phyloP scores from a whole-genome alignment of 2,888 invertebrate genomes.

The Meghimatium bilineatum region DNA sequence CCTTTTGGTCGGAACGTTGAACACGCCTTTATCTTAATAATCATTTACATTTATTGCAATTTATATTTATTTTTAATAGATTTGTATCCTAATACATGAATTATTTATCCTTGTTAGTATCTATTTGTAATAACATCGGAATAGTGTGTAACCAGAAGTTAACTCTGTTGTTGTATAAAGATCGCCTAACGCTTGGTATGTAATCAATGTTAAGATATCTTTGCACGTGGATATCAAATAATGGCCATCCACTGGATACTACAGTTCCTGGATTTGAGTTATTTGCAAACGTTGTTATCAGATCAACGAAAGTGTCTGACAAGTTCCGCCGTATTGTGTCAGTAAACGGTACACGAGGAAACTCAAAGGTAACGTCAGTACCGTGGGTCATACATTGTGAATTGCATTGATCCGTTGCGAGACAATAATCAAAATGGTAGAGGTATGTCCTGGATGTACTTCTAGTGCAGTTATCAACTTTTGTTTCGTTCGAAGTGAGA shows the following conservation, averaged over 20 bases:
- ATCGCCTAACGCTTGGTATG: not conserved
- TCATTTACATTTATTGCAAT: too few species aligned
- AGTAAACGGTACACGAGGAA: slow-evolving; percentile 11
- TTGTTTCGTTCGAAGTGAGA: not conserved
- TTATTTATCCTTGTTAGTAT: too few species aligned
- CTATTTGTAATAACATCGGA: not conserved
- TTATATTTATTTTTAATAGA: too few species aligned
- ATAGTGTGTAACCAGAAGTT: slow-evolving; percentile 30
- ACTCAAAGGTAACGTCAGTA: not conserved
- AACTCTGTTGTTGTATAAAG: slow-evolving; percentile 24
- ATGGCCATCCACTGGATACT: slow-evolving; percentile 23
- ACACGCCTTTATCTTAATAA: too few species aligned
- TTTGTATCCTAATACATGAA: too few species aligned
- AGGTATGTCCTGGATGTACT: slow-evolving; percentile 2
- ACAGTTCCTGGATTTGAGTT: slow-evolving; percentile 27
- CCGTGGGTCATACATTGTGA: slow-evolving; percentile 33
- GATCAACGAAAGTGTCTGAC: slow-evolving; percentile 33
- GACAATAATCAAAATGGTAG: slow-evolving; percentile 41
- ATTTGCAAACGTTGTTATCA: slow-evolving; percentile 25
- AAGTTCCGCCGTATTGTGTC: slow-evolving; percentile 1
- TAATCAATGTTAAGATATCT: slow-evolving; percentile 15
- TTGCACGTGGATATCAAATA: not conserved
- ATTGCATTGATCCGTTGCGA: not conserved
- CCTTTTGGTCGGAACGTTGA: too few species aligned
- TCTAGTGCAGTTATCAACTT: not conserved